A percentile compares a stretch with the other conserved stretches of the same genome.
Conservation (phyloP, 2,113 vertebrate species). For the Triplophysa dalaica region DNA sequence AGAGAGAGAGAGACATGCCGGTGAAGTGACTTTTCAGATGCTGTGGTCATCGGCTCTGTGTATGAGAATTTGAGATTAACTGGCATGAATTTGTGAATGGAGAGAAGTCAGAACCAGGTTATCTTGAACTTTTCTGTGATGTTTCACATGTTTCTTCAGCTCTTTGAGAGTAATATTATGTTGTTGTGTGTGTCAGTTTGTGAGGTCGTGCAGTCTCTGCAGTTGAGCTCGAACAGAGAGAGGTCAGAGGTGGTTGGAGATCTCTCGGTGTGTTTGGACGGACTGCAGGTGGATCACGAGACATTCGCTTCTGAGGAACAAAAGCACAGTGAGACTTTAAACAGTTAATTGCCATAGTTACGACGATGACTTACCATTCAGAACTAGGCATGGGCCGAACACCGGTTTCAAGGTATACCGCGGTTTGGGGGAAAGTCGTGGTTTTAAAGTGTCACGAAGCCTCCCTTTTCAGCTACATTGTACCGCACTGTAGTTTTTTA, state of each 20-base stretch:
- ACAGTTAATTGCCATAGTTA: too few species aligned
- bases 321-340: slow-evolving; percentile 76
- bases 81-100: neutral
- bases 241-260: slow-evolving; percentile 88
- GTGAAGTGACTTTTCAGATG: slow-evolving; percentile 52
- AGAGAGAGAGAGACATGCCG: neutral
- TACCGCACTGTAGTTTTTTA: too few species aligned
- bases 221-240: slow-evolving; percentile 84
- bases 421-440: too few species aligned
- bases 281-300: slow-evolving; percentile 90
- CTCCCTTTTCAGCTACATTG: too few species aligned
- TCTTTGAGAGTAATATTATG: neutral
- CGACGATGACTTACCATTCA: neutral
- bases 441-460: too few species aligned
- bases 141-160: neutral
- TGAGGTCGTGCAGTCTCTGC: slow-evolving; percentile 90
- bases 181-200: slow-evolving; percentile 74
- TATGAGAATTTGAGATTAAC: neutral
- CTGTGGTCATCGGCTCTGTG: slow-evolving; percentile 18
- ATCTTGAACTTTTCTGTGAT: neutral
- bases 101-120: neutral
- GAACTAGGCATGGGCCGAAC: neutral
- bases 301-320: slow-evolving; percentile 70
- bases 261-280: slow-evolving; percentile 90
- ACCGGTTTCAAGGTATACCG: too few species aligned